A percentile compares a stretch with the other conserved stretches of the same genome.
Conservation (phyloP, 2,113 vertebrate species). For the Nycticryphes semicollaris region DNA sequence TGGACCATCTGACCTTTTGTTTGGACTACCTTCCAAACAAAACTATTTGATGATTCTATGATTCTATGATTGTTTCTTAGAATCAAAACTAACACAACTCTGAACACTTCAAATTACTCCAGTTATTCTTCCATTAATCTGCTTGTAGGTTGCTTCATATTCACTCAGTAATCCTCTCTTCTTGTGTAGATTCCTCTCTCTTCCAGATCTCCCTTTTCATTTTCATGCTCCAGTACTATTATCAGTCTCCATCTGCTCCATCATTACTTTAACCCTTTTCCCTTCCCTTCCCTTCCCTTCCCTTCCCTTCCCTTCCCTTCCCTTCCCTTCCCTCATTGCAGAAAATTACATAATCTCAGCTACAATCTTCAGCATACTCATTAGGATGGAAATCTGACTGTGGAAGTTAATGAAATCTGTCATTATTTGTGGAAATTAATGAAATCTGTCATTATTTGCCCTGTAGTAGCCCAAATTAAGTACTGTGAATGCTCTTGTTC, state of each 20-base stretch:
- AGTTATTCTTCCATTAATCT: background rate
- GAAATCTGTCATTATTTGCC: background rate
- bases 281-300: background rate
- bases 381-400: background rate
- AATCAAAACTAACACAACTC: background rate
- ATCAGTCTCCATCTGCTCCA: too few species aligned
- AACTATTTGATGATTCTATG: background rate
- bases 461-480: background rate
- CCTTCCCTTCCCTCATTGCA: background rate
- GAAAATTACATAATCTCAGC: background rate
- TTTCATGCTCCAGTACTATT: background rate
- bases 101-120: background rate
- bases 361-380: background rate
- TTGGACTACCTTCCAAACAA: too few species aligned
- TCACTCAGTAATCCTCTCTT: background rate
- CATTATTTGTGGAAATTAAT: background rate
- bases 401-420: background rate
- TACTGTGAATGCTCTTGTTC: background rate
- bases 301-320: background rate
- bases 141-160: background rate
- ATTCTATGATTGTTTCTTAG: background rate
- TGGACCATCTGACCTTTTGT: background rate
- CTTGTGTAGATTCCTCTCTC: background rate
- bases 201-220: background rate
- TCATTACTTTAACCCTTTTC: background rate